A percentile compares a stretch with the other conserved stretches of the same genome.
Conservation (phyloP, 2,888 invertebrate genomes). For the Leptopterna dolabrata region DNA sequence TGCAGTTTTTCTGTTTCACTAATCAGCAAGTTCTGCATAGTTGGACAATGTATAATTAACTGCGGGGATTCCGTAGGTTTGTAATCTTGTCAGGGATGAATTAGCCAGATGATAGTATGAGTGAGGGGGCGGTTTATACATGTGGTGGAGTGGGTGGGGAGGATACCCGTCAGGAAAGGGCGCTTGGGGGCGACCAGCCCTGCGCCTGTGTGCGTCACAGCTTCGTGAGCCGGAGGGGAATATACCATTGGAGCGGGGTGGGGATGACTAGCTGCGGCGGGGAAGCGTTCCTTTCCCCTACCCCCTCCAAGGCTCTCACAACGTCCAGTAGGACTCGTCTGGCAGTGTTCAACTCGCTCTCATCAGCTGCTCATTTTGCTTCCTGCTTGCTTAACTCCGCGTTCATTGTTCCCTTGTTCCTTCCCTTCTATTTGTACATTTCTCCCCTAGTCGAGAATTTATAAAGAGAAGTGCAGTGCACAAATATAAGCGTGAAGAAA, state of each 20-base stretch:
- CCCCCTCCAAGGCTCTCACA: conserved; percentile 27
- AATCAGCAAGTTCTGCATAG: too few species aligned
- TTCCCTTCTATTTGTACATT: conserved; percentile 30
- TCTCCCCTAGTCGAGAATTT: conserved; percentile 20
- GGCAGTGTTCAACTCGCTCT: conserved; percentile 50
- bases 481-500: neutral
- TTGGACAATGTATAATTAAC: neutral
- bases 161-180: neutral
- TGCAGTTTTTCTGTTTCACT: too few species aligned
- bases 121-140: neutral
- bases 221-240: neutral
- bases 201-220: conserved; percentile 26
- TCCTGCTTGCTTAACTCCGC: conserved; percentile 52
- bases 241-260: neutral
- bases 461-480: conserved; percentile 9
- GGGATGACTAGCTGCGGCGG: neutral
- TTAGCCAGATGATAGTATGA: neutral
- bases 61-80: neutral
- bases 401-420: conserved; percentile 45
- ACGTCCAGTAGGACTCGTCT: conserved; percentile 36
- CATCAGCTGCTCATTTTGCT: conserved; percentile 48
- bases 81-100: neutral
- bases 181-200: neutral
- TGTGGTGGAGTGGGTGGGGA: neutral
- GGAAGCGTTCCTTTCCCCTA: neutral